Percentiles rank a stretch among this genome's conserved stretches.
Conservation (phyloP, 2,888 invertebrate genomes). For the Seira sanloemensis region DNA sequence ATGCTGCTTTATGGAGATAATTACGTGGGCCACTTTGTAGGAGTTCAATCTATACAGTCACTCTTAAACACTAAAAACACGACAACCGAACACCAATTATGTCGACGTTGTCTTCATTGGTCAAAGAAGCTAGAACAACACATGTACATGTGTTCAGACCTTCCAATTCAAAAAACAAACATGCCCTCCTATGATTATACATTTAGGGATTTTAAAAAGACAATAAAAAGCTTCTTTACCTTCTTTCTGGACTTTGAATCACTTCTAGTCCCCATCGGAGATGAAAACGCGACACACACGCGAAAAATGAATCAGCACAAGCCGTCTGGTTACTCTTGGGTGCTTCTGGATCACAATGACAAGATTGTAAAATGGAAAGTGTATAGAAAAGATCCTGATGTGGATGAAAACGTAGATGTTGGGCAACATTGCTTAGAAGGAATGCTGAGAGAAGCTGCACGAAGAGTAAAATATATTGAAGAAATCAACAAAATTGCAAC, state of each 20-base stretch:
- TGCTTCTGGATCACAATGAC: conserved; percentile 19
- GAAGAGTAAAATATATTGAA: background rate
- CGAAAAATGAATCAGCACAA: conserved; percentile 20
- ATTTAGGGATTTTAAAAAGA: conserved; percentile 1
- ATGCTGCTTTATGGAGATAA: background rate
- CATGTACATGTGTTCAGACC: background rate
- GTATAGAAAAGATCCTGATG: background rate
- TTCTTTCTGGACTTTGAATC: conserved; percentile 50
- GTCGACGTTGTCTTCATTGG: conserved; percentile 24
- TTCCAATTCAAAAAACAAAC: background rate
- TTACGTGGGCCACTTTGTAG: conserved; percentile 6
- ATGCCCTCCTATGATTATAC: background rate
- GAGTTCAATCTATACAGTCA: background rate
- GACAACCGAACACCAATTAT: background rate
- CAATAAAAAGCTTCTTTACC: background rate
- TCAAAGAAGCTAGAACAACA: background rate
- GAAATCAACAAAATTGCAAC: background rate
- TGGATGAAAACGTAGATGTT: background rate
- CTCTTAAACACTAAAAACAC: background rate
- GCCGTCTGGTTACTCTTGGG: conserved; percentile 38
- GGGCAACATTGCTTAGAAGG: conserved; percentile 2
- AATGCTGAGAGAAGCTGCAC: background rate
- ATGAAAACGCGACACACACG: background rate
- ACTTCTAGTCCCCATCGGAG: background rate
- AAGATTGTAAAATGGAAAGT: background rate